Evolutionary conservation across 2,888 invertebrate species (phyloP).

Genomic region (Chouioia cunea): DNA sequence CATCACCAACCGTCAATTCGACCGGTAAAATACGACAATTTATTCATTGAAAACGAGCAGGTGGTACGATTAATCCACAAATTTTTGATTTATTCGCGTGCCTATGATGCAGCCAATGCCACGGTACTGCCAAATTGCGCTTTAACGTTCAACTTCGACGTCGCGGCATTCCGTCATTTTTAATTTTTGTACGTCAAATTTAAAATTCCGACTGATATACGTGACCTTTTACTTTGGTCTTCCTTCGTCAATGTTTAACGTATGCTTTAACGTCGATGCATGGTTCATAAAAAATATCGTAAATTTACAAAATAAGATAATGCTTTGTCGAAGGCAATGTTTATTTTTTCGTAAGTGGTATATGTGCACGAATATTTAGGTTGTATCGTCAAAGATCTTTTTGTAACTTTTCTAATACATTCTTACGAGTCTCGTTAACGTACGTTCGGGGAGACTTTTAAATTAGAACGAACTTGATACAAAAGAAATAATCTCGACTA

Average conservation of each 20-base stretch:
- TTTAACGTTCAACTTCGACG: neutral
- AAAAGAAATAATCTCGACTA: too few species aligned
- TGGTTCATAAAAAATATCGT: too few species aligned
- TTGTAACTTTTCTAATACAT: neutral
- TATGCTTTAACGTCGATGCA: too few species aligned
- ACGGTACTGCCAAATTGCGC: constrained; percentile 26
- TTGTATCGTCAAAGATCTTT: too few species aligned
- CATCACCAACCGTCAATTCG: too few species aligned
- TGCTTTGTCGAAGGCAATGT: too few species aligned
- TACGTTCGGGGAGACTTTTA: neutral
- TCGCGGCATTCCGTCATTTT: neutral
- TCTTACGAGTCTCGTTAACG: constrained; percentile 20
- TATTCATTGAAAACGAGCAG: neutral
- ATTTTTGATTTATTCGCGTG: neutral
- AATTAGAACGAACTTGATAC: neutral
- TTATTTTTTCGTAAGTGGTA: too few species aligned
- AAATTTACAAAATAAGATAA: too few species aligned
- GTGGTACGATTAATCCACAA: constrained; percentile 4
- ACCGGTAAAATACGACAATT: neutral
- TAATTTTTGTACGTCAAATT: neutral
- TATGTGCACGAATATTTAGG: too few species aligned
- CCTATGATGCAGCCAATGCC: neutral
- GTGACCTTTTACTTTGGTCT: constrained; percentile 8
- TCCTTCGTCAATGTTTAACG: constrained; percentile 13
- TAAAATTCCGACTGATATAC: constrained; percentile 11